Evolutionary conservation across 2,113 vertebrate species (phyloP).

Genomic region (Entelurus aequoreus): DNA sequence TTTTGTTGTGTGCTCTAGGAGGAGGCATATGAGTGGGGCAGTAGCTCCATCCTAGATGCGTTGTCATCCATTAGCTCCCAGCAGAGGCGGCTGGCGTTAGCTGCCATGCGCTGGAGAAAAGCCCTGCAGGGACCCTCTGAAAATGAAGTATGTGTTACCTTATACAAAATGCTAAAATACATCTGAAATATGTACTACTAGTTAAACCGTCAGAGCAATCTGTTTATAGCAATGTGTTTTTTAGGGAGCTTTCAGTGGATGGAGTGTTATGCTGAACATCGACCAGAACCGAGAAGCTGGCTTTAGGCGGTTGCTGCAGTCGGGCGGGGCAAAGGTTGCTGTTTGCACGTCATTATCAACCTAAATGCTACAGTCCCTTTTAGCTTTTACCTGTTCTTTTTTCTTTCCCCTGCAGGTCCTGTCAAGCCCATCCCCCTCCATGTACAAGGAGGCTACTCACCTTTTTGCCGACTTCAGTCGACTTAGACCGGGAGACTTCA

Average conservation of each 20-base stretch:
- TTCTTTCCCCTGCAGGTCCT: slow-evolving; percentile 74
- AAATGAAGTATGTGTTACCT: slow-evolving; percentile 60
- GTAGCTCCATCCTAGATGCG: slow-evolving; percentile 80
- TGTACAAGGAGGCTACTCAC: slow-evolving; percentile 84
- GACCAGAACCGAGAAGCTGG: slow-evolving; percentile 88
- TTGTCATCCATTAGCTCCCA: slow-evolving; percentile 81
- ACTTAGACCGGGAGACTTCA: slow-evolving; percentile 79
- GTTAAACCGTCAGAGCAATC: neutral
- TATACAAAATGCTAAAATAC: slow-evolving; percentile 7
- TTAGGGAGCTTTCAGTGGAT: slow-evolving; percentile 95
- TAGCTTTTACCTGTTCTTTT: neutral
- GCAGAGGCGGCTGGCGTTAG: slow-evolving; percentile 83
- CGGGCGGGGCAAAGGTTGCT: slow-evolving; percentile 88
- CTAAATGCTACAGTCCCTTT: too few species aligned
- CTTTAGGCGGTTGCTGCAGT: slow-evolving; percentile 90
- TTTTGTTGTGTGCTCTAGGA: slow-evolving; percentile 71
- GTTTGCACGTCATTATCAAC: neutral
- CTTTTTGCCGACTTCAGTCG: slow-evolving; percentile 90
- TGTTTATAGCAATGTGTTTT: neutral
- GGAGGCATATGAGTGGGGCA: slow-evolving; percentile 96
- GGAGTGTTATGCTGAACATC: slow-evolving; percentile 93
- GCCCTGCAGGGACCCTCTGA: slow-evolving; percentile 73
- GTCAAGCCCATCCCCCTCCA: slow-evolving; percentile 69
- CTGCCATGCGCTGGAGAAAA: slow-evolving; percentile 93
- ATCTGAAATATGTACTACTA: too few species aligned